Evolutionary conservation across 1,140 invertebrate genomes (phyloP).

Genomic region (Caerostris darwini): DNA sequence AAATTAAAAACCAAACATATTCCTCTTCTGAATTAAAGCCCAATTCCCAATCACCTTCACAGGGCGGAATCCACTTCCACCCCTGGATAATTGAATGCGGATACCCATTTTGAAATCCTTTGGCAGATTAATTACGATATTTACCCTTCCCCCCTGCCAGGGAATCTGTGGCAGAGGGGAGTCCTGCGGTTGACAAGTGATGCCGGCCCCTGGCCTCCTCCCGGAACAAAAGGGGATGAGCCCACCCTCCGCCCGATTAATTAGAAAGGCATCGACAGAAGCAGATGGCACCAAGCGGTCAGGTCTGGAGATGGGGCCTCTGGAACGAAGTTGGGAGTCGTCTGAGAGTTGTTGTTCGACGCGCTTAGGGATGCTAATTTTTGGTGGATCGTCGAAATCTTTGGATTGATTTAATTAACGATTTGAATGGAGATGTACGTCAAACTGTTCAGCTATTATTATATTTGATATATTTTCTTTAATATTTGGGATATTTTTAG

Average conservation of each 20-base stretch:
- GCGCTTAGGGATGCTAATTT: no score
- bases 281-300: neutral
- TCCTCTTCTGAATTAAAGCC: neutral
- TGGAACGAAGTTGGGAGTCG: neutral
- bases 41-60: neutral
- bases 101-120: slow-evolving; percentile 74
- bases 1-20: neutral
- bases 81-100: slow-evolving; percentile 72
- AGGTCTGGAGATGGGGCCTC: neutral
- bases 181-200: slow-evolving; percentile 71
- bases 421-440: no score
- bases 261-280: slow-evolving; percentile 50
- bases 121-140: slow-evolving; percentile 76
- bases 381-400: no score
- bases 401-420: no score
- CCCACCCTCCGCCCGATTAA: slow-evolving; percentile 22
- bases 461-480: no score
- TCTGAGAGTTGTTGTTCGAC: no score
- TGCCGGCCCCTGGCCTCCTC: slow-evolving; percentile 14
- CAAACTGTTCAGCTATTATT: no score
- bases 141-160: slow-evolving; percentile 39
- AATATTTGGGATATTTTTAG: no score
- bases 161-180: slow-evolving; percentile 21
- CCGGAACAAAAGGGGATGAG: slow-evolving; percentile 56
- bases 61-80: neutral